Percentiles rank a stretch among this genome's conserved stretches.
Evolutionary conservation across 2,797 vertebrate genomes (phyloP).

Genomic region (Arnoldichthys spilopterus): DNA sequence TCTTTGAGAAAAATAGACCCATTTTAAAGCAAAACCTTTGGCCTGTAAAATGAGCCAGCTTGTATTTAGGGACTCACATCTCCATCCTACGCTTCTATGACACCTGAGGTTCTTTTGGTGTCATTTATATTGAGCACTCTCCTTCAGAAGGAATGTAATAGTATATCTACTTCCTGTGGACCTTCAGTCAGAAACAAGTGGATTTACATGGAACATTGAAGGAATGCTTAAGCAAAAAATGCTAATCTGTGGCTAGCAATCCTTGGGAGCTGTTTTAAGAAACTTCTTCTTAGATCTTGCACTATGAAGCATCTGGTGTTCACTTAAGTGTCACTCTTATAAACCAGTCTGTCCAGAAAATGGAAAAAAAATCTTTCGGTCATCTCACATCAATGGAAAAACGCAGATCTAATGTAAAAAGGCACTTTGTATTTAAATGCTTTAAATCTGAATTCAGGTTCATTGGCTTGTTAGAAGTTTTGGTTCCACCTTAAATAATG

Average conservation of each 20-base stretch:
- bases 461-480: too few species aligned
- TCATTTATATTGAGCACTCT: background rate
- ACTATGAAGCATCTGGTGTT: too few species aligned
- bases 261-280: background rate
- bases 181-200: background rate
- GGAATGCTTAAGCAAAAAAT: background rate
- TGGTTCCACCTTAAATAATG: too few species aligned
- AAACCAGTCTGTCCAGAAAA: too few species aligned
- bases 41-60: background rate
- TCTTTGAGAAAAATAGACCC: background rate
- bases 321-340: too few species aligned
- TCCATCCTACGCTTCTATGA: background rate
- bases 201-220: conserved; percentile 20
- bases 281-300: too few species aligned
- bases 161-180: background rate
- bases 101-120: background rate
- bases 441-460: too few species aligned
- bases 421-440: too few species aligned
- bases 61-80: background rate
- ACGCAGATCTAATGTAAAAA: too few species aligned
- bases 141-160: background rate
- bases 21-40: background rate
- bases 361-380: too few species aligned
- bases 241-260: background rate
- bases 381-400: too few species aligned